Conservation (phyloP, 2,797 vertebrate species). For the Gobio occitaniae region DNA sequence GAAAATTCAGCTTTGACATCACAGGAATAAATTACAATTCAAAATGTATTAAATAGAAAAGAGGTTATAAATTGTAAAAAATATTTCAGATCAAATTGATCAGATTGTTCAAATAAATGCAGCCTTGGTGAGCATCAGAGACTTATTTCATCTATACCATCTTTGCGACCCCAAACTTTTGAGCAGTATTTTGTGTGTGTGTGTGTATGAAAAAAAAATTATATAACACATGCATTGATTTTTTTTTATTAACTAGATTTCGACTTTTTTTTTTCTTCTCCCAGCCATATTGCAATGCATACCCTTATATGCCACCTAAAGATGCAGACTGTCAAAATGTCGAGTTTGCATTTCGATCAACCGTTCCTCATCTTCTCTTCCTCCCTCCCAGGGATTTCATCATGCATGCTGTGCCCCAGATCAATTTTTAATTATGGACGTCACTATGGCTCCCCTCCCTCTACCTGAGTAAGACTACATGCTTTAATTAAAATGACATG, state of each 20-base stretch:
- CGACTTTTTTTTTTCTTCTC: not conserved
- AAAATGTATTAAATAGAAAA: conserved; percentile 4
- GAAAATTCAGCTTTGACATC: no score
- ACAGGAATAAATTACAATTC: not conserved
- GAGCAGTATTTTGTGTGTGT: not conserved
- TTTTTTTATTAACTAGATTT: not conserved
- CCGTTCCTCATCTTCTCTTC: not conserved
- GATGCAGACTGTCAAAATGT: conserved; percentile 44
- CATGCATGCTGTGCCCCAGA: conserved; percentile 49
- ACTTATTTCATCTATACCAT: not conserved
- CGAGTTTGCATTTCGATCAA: conserved; percentile 53
- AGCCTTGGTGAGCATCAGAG: not conserved
- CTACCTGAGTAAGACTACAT: conserved; percentile 1
- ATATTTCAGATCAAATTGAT: not conserved
- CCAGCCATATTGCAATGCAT: not conserved
- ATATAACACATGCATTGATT: not conserved
- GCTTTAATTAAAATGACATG: conserved; percentile 57
- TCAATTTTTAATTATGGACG: conserved; percentile 63
- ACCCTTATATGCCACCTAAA: not conserved
- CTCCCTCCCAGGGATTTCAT: conserved; percentile 34
- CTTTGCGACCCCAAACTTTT: not conserved
- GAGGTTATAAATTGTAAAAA: not conserved
- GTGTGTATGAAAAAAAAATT: not conserved
- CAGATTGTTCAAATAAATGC: not conserved
- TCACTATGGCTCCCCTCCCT: conserved; percentile 39